Evolutionary conservation across 2,797 vertebrate species (phyloP), one percentile per base, ranked within the genome.

Genomic region (Chelon auratus): DNA sequence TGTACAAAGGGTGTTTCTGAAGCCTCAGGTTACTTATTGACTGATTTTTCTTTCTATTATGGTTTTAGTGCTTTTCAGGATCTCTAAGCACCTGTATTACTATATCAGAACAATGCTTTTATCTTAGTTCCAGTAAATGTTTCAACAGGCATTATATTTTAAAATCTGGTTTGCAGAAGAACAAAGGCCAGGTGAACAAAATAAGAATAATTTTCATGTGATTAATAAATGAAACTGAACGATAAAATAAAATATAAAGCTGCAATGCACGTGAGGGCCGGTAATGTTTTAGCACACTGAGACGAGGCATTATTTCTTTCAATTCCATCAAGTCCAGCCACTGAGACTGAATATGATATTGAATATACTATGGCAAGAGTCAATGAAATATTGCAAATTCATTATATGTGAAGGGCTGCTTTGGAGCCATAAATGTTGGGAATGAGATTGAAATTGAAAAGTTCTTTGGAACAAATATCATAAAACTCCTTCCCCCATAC

Each of bases 401-500:
- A 91, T 91, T 92, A 85, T 76, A 87, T 85, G 76, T 72, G 78
- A 87, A 91, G 87, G 84, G 87, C 90, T 92, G 86, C 90, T 91
- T 87, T 86, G 87, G 85, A 91, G 89, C 90, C 77, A 90, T 91
- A 92, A 92, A 92, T 91, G 89, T 91, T 89, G 84, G 67, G 83
- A 93, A 91, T 88, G 89, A 93, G 89, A 93, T 90, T 92, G 92
- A 89, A 93, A 93, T 91, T 92, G 91, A 92, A 94, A 93, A 93
- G 83, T 90, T 92, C 80, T 88, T 89, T 80, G 81, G 68, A 88
- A 89, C 88, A 91, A 90, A 91, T 90, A 91, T 90, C 82, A 82
- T 91, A 92, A 92, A 91, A 92, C 57, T 84, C 65, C 65, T 83
- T 84, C 78, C 81, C 22, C 74, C 78, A 87, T 87, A 77, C 69